A percentile compares a stretch with the other conserved stretches of the same genome.
Evolutionary conservation across 2,888 invertebrate genomes (phyloP).

Genomic region (Cremastinae sp.): DNA sequence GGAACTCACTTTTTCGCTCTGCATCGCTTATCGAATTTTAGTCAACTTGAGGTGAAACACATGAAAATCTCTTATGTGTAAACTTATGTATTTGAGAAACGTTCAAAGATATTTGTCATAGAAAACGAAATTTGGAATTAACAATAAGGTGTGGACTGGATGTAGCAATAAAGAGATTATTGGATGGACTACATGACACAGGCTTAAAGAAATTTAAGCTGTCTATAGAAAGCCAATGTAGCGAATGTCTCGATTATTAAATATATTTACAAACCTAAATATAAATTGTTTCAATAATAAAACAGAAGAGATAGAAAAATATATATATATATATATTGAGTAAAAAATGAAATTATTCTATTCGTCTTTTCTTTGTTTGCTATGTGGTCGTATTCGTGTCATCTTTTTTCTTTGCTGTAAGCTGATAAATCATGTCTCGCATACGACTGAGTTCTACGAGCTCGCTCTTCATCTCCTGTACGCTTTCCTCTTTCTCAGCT

Average conservation of each 20-base stretch:
- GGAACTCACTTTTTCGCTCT: neutral
- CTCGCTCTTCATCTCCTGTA: slow-evolving; percentile 69
- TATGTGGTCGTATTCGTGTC: slow-evolving; percentile 48
- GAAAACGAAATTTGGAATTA: too few relatives aligned
- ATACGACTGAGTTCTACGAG: slow-evolving; percentile 73
- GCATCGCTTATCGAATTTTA: too few relatives aligned
- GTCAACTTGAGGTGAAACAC: neutral
- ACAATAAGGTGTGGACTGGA: too few relatives aligned
- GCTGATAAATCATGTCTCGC: slow-evolving; percentile 76
- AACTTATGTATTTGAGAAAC: too few relatives aligned
- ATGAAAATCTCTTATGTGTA: neutral
- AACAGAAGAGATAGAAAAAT: slow-evolving; percentile 17
- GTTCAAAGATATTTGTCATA: too few relatives aligned
- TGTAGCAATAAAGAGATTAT: neutral
- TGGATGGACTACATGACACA: neutral
- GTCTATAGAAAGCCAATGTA: slow-evolving; percentile 45
- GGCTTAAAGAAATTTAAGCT: too few relatives aligned
- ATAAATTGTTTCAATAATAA: slow-evolving; percentile 43
- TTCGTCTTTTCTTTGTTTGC: slow-evolving; percentile 46
- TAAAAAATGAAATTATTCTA: slow-evolving; percentile 45
- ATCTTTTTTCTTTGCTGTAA: slow-evolving; percentile 74
- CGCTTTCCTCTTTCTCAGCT: slow-evolving; percentile 70
- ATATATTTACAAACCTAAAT: slow-evolving; percentile 59
- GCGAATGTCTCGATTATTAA: slow-evolving; percentile 53
- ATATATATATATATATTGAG: slow-evolving; percentile 37